These are phyloP conservation scores for Nasonovia ribisnigri DNA, from an alignment of 2,888 invertebrate genomes.

Conservation along the genomic window DNA sequence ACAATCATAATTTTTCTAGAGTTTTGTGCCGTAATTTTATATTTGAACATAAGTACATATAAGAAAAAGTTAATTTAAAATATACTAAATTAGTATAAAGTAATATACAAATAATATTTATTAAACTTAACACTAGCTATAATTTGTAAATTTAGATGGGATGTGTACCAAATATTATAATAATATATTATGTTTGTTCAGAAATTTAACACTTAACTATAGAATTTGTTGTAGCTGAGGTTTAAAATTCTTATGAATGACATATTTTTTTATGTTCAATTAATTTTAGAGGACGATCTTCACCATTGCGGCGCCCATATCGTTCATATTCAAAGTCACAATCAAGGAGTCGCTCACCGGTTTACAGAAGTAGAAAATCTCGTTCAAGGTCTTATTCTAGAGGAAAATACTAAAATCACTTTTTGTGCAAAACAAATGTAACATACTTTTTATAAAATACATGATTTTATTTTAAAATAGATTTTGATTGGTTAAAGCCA, in stretches of 20 bases:
- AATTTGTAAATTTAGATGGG: background rate
- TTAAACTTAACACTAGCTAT: background rate
- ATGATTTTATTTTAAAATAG: background rate
- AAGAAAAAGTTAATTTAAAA: no score
- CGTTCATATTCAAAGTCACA: conserved; percentile 60
- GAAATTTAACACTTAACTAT: background rate
- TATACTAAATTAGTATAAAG: background rate
- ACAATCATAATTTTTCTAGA: background rate
- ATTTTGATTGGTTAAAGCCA: background rate
- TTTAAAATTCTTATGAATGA: background rate
- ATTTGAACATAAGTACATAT: no score
- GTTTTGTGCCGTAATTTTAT: background rate
- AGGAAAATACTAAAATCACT: conserved; percentile 44
- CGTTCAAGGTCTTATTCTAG: conserved; percentile 52
- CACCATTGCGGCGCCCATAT: conserved; percentile 50
- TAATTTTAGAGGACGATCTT: conserved; percentile 56
- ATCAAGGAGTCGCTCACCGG: conserved; percentile 60
- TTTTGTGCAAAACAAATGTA: background rate
- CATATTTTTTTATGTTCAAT: background rate
- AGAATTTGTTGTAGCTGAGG: background rate
- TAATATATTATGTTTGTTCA: background rate
- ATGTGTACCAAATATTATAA: background rate
- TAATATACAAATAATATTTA: background rate
- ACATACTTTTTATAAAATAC: background rate
- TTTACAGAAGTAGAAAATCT: conserved; percentile 37